Percentiles rank a stretch among this genome's conserved stretches.
Conservation (phyloP, 2,113 vertebrate species). For the Dromas ardeola region DNA sequence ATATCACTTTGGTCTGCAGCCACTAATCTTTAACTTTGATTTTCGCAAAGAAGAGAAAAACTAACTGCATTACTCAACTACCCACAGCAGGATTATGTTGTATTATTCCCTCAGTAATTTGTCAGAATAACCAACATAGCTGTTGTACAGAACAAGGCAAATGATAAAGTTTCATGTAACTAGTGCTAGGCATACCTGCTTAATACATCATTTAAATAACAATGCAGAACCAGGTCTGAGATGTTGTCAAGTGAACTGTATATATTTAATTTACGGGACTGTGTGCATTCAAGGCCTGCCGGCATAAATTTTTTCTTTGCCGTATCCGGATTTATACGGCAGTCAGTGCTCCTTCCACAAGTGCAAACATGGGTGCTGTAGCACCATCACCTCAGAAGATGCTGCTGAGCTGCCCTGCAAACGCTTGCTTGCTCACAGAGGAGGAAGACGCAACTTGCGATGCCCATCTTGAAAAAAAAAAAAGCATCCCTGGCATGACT, state of each 20-base stretch:
- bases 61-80: neutral
- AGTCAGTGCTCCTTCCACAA: neutral
- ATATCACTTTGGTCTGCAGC: neutral
- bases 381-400: neutral
- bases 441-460: neutral
- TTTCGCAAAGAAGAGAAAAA: neutral
- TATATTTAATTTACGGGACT: neutral
- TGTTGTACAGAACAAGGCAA: neutral
- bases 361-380: neutral
- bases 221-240: neutral
- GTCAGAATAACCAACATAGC: neutral
- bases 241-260: neutral
- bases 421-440: neutral
- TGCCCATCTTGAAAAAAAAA: neutral
- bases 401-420: neutral
- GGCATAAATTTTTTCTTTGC: neutral
- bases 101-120: neutral
- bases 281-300: neutral
- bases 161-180: neutral
- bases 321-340: neutral
- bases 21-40: neutral
- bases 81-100: neutral
- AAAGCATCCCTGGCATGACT: neutral
- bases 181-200: neutral
- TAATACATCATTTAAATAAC: neutral